Percentiles rank a stretch among this genome's conserved stretches.
phyloP scores from a whole-genome alignment of 2,888 invertebrate species.

The Hemistola chrysoprasaria region DNA sequence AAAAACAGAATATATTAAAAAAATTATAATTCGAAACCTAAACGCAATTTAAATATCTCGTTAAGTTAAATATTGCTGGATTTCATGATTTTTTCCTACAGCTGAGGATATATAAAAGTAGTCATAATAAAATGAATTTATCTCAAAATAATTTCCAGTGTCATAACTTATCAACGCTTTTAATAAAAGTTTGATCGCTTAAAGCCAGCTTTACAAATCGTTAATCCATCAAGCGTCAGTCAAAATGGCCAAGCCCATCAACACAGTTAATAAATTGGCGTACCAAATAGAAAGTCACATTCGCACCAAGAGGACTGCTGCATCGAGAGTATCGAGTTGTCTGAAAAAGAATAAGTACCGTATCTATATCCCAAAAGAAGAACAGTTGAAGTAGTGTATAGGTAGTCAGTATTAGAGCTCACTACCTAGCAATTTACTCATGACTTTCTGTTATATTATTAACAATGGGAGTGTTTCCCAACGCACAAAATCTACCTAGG shows the following conservation, averaged over 20 bases:
- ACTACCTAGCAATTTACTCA: background rate
- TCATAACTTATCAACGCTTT: too few species aligned
- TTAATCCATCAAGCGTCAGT: constrained; percentile 3
- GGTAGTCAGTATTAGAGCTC: constrained; percentile 3
- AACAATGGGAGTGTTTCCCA: too few species aligned
- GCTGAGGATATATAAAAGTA: too few species aligned
- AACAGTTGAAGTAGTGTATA: constrained; percentile 3
- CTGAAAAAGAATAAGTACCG: constrained; percentile 8
- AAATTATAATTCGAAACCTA: too few species aligned
- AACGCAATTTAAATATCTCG: too few species aligned
- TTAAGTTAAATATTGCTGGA: too few species aligned
- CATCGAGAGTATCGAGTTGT: constrained; percentile 8
- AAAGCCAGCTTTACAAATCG: background rate
- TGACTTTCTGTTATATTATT: background rate
- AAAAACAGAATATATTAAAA: too few species aligned
- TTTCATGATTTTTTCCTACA: too few species aligned
- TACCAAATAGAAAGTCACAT: constrained; percentile 10
- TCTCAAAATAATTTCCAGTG: too few species aligned
- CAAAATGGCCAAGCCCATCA: constrained; percentile 16
- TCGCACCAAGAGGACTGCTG: constrained; percentile 11
- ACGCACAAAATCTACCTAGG: too few species aligned
- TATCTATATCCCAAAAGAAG: constrained; percentile 16
- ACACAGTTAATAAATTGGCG: constrained; percentile 23
- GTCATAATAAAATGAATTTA: too few species aligned
- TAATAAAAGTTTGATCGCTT: constrained; percentile 31